phyloP scores from a whole-genome alignment of 2,797 vertebrate genomes.

The Molothrus ater region DNA sequence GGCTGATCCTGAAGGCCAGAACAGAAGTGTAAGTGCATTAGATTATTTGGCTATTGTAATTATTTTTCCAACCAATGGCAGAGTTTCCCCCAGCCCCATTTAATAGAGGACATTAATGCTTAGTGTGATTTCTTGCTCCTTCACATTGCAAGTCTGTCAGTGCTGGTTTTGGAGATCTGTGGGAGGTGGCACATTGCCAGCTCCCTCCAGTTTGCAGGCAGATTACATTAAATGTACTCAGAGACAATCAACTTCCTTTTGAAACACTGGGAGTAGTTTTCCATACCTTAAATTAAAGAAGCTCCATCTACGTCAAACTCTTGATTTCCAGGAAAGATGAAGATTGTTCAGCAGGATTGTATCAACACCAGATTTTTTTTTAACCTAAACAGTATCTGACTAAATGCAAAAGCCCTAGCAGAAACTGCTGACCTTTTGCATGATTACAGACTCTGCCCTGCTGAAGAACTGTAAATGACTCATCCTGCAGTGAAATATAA shows the following conservation, averaged over 20 bases:
- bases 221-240: background rate
- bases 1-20: background rate
- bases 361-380: constrained; percentile 65
- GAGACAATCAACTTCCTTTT: background rate
- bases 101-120: background rate
- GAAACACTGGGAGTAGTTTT: background rate
- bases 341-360: constrained; percentile 29
- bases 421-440: constrained; percentile 62
- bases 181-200: background rate
- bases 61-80: background rate
- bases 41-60: background rate
- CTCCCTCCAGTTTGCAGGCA: background rate
- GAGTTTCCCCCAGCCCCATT: background rate
- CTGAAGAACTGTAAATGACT: constrained; percentile 18
- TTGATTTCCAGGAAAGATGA: constrained; percentile 65
- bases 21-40: background rate
- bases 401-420: constrained; percentile 51
- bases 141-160: background rate
- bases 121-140: background rate
- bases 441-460: constrained; percentile 26
- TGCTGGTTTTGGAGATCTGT: background rate
- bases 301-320: constrained; percentile 70
- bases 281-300: constrained; percentile 40
- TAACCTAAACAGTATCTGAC: constrained; percentile 65
- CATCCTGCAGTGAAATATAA: constrained; percentile 62